phyloP scores from a whole-genome alignment of 2,888 invertebrate species.

The Troglohyphantes excavatus region DNA sequence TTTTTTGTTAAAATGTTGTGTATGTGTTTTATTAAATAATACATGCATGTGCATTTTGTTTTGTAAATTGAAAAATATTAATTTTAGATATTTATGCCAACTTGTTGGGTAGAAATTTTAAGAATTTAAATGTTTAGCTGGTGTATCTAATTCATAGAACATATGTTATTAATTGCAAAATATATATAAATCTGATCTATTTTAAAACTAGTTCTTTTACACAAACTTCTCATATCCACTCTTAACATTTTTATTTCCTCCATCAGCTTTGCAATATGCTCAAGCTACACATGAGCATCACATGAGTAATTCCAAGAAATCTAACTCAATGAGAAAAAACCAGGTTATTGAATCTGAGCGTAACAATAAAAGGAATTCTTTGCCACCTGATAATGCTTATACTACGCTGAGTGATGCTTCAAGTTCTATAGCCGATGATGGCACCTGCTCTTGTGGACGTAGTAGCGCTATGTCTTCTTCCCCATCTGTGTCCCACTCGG shows the following conservation, averaged over 20 bases:
- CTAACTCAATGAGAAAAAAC: not conserved
- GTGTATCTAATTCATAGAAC: too few species aligned
- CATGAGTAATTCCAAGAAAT: not conserved
- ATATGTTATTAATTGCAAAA: too few species aligned
- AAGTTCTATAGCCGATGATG: constrained; percentile 88
- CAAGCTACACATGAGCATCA: constrained; percentile 42
- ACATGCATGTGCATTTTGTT: too few species aligned
- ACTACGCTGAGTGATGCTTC: constrained; percentile 92
- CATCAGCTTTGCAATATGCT: constrained; percentile 24
- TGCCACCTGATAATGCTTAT: constrained; percentile 79
- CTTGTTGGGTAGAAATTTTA: too few species aligned
- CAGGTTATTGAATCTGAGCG: not conserved
- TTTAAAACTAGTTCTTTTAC: too few species aligned
- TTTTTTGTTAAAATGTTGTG: too few species aligned
- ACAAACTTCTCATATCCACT: too few species aligned
- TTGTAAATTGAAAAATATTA: too few species aligned
- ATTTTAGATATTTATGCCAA: too few species aligned
- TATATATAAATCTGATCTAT: too few species aligned
- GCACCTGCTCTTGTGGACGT: constrained; percentile 86
- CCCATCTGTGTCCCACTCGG: constrained; percentile 45
- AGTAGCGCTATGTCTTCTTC: constrained; percentile 90
- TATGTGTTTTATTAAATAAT: too few species aligned
- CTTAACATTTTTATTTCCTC: not conserved
- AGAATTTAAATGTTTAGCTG: too few species aligned
- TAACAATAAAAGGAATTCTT: not conserved